A percentile compares a stretch with the other conserved stretches of the same genome.
Evolutionary conservation across 2,888 invertebrate species (phyloP).

Genomic region (Eristalis arbustorum): DNA sequence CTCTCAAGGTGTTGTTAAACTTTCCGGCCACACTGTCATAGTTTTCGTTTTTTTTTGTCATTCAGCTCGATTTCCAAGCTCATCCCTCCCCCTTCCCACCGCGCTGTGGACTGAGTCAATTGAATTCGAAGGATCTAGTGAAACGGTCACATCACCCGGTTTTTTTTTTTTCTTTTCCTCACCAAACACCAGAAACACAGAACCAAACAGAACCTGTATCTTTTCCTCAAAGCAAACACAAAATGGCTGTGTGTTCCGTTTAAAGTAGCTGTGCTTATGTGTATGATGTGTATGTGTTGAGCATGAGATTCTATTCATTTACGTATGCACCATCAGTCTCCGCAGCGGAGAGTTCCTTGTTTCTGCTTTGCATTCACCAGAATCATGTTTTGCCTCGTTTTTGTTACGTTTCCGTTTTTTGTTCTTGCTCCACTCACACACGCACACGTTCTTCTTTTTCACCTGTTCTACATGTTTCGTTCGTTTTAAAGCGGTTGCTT

Average conservation of each 20-base stretch:
- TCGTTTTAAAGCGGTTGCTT: conserved; percentile 1
- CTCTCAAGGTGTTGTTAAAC: neutral
- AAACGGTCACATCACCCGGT: conserved; percentile 10
- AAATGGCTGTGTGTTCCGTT: neutral
- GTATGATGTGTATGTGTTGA: conserved; percentile 16
- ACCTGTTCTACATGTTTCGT: conserved; percentile 11
- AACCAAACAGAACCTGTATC: neutral
- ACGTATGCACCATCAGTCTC: conserved; percentile 24
- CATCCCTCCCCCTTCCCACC: neutral
- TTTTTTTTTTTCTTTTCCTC: neutral
- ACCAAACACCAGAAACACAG: neutral
- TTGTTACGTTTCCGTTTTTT: no score
- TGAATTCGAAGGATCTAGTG: conserved; percentile 29
- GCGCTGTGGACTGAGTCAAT: conserved; percentile 12
- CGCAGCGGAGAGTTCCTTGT: conserved; percentile 18
- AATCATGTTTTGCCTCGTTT: conserved; percentile 10
- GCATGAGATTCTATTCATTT: conserved; percentile 39
- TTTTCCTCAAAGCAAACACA: neutral
- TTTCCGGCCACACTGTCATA: neutral
- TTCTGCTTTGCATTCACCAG: conserved; percentile 37
- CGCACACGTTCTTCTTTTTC: neutral
- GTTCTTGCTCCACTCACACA: neutral
- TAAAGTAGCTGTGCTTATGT: conserved; percentile 8
- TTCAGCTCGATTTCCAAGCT: neutral
- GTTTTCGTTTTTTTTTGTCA: neutral